Evolutionary conservation across 2,113 vertebrate genomes (phyloP).

Genomic region (Bubalus kerabau): DNA sequence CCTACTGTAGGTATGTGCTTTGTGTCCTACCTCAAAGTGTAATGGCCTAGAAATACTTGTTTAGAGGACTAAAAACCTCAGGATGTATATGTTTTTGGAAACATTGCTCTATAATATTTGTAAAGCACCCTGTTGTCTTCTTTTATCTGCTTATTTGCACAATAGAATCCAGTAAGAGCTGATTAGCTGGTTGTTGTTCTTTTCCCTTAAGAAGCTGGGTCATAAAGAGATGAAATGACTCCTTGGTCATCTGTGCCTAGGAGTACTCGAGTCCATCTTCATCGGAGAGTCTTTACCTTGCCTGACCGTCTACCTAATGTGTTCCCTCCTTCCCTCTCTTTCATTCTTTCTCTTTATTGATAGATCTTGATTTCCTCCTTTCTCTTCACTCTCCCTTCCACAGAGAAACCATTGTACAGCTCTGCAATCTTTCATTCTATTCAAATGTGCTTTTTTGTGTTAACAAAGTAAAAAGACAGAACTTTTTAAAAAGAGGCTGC

Average conservation of each 20-base stretch:
- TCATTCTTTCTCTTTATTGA: neutral
- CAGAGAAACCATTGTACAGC: neutral
- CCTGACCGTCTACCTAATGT: neutral
- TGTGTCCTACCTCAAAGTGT: neutral
- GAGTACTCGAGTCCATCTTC: neutral
- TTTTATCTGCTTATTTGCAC: conserved; percentile 5
- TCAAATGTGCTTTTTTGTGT: neutral
- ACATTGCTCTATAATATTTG: neutral
- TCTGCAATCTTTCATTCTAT: neutral
- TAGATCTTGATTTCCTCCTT: neutral
- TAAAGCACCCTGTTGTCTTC: neutral
- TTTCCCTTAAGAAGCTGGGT: neutral
- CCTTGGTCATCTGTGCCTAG: neutral
- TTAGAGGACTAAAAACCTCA: neutral
- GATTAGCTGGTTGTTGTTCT: neutral
- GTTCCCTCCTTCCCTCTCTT: neutral
- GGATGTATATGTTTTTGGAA: neutral
- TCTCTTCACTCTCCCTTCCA: neutral
- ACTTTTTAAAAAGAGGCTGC: neutral
- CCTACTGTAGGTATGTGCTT: neutral
- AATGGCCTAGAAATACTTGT: neutral
- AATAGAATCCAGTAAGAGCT: neutral
- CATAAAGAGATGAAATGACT: neutral
- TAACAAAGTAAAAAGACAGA: conserved; percentile 21
- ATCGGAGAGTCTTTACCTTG: neutral